phyloP scores from a whole-genome alignment of 2,888 invertebrate species.

The Torymus texanus region DNA sequence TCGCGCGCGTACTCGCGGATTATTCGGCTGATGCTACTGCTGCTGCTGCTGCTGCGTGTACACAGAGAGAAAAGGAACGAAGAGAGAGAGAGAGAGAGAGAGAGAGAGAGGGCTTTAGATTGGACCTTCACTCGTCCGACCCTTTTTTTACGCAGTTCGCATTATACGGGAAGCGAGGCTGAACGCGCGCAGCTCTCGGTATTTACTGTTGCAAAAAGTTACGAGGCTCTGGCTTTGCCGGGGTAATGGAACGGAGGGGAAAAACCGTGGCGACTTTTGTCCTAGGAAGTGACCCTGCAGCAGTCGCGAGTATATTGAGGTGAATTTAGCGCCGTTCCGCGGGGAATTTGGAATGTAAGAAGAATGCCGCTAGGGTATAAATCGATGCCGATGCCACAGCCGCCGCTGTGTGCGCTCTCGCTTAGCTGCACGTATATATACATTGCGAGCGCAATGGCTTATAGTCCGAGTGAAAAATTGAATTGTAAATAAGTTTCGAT shows the following conservation, averaged over 20 bases:
- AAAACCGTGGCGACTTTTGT: conserved; percentile 13
- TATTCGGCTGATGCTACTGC: not conserved
- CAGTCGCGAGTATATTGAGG: not conserved
- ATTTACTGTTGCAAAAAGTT: too few species aligned
- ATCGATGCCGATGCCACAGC: not conserved
- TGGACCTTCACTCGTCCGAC: not conserved
- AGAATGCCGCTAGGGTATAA: not conserved
- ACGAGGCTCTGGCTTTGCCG: too few species aligned
- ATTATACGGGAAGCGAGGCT: not conserved
- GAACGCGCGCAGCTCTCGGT: not conserved
- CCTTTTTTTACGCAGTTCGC: conserved; percentile 1
- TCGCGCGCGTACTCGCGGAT: not conserved
- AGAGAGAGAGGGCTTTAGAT: too few species aligned
- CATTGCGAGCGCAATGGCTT: not conserved
- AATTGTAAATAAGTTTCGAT: not conserved
- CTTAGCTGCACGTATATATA: too few species aligned
- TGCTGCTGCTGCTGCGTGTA: too few species aligned
- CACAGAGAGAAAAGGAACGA: too few species aligned
- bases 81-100: too few species aligned
- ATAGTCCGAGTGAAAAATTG: not conserved
- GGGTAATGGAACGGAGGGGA: not conserved
- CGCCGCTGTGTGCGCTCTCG: too few species aligned
- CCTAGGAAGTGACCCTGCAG: not conserved
- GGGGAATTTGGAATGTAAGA: conserved; percentile 3
- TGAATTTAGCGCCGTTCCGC: conserved; percentile 1